Percentiles rank a stretch among this genome's conserved stretches.
Evolutionary conservation across 2,888 invertebrate genomes (phyloP).

Genomic region (Exocentrus adspersus): DNA sequence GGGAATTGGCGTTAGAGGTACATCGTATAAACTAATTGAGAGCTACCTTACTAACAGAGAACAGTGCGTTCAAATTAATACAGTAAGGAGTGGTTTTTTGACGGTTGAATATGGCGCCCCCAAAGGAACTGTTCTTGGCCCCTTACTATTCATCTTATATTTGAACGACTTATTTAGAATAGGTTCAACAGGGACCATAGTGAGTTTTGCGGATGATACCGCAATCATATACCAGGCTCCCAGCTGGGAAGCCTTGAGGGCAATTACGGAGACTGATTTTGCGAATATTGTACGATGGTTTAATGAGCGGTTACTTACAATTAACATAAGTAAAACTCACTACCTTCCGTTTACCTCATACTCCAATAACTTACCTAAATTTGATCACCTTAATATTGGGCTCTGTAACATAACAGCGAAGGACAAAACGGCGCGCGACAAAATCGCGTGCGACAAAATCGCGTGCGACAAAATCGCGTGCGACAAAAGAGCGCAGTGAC

Average conservation of each 20-base stretch:
- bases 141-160: neutral
- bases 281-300: neutral
- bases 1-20: no score
- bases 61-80: neutral
- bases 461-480: no score
- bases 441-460: no score
- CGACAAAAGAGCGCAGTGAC: no score
- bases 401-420: no score
- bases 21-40: no score
- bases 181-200: neutral
- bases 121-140: neutral
- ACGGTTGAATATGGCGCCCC: neutral
- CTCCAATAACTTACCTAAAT: neutral
- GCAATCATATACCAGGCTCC: neutral
- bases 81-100: neutral
- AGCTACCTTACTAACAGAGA: no score
- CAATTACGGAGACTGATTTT: neutral
- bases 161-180: neutral
- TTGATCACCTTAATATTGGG: no score
- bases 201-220: neutral
- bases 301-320: neutral
- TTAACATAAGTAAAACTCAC: neutral
- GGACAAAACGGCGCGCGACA: no score
- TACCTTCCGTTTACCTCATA: neutral
- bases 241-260: no score